phyloP scores from a whole-genome alignment of 2,113 vertebrate genomes.

The Fukomys damarensis region DNA sequence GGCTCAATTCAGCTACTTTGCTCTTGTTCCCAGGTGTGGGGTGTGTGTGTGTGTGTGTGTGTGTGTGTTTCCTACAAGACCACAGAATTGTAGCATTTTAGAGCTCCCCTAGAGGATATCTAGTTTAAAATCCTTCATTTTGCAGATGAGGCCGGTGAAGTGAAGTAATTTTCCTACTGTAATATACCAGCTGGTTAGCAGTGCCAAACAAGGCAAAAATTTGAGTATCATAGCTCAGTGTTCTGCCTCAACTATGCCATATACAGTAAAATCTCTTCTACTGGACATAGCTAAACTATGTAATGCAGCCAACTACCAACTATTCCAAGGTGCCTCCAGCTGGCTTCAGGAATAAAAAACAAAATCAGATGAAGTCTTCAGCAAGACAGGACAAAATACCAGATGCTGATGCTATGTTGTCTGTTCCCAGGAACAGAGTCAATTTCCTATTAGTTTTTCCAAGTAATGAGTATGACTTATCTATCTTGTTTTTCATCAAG shows the following conservation, averaged over 20 bases:
- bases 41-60: too few species aligned
- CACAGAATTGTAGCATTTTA: background rate
- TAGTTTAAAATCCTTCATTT: background rate
- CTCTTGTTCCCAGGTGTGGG: background rate
- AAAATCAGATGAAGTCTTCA: constrained; percentile 17
- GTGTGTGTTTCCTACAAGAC: background rate
- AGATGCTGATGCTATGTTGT: background rate
- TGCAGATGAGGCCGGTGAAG: background rate
- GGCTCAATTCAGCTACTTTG: background rate
- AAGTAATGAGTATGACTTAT: background rate
- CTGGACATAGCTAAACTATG: background rate
- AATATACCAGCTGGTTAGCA: background rate
- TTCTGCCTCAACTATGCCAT: background rate
- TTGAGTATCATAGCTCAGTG: background rate
- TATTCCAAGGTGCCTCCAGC: background rate
- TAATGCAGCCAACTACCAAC: background rate
- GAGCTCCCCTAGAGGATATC: background rate
- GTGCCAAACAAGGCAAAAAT: background rate
- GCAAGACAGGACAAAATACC: background rate
- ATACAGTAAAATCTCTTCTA: background rate
- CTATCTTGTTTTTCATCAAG: background rate
- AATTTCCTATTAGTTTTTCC: constrained; percentile 30
- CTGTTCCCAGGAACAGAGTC: background rate
- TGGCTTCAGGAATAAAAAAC: constrained; percentile 25
- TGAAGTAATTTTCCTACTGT: background rate